These are phyloP conservation scores for Melopsittacus undulatus DNA, from an alignment of 2,797 vertebrate species.

Conservation along the genomic window DNA sequence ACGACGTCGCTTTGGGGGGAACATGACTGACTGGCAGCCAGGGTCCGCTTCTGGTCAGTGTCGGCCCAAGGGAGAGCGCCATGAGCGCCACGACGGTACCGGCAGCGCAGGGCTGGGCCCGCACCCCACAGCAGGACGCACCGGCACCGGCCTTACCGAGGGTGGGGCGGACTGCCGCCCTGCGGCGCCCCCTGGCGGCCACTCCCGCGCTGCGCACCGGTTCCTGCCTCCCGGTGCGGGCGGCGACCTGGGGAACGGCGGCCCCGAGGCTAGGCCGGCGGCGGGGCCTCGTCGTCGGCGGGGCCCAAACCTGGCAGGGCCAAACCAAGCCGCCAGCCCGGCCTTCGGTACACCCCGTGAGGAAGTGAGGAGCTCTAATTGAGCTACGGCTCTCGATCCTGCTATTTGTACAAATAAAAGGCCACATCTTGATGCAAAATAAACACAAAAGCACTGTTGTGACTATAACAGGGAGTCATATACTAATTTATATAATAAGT, in stretches of 20 bases:
- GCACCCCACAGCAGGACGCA: background rate
- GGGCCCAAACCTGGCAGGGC: conserved; percentile 41
- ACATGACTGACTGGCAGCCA: background rate
- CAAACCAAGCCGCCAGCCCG: conserved; percentile 40
- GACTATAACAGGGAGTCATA: conserved; percentile 86
- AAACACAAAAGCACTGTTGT: conserved; percentile 86
- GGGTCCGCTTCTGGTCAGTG: background rate
- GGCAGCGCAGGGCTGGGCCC: too few relatives aligned
- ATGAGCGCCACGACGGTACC: background rate
- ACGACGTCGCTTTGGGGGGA: background rate
- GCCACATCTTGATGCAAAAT: conserved; percentile 82
- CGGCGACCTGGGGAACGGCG: background rate
- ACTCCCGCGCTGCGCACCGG: background rate
- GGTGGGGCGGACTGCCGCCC: too few relatives aligned
- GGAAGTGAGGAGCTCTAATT: conserved; percentile 76
- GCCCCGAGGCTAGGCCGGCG: background rate
- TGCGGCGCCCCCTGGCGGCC: background rate
- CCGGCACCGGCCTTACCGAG: too few relatives aligned
- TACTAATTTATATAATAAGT: conserved; percentile 92
- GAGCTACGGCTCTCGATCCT: conserved; percentile 77
- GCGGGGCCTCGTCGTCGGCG: background rate
- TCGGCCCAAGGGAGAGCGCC: background rate
- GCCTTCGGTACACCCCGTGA: conserved; percentile 56
- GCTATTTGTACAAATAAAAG: conserved; percentile 85
- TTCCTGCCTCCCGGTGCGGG: background rate